A percentile compares a stretch with the other conserved stretches of the same genome.
These are phyloP conservation scores for Drosophila differens DNA, from an alignment of 2,888 invertebrate genomes.

Conservation along the genomic window DNA sequence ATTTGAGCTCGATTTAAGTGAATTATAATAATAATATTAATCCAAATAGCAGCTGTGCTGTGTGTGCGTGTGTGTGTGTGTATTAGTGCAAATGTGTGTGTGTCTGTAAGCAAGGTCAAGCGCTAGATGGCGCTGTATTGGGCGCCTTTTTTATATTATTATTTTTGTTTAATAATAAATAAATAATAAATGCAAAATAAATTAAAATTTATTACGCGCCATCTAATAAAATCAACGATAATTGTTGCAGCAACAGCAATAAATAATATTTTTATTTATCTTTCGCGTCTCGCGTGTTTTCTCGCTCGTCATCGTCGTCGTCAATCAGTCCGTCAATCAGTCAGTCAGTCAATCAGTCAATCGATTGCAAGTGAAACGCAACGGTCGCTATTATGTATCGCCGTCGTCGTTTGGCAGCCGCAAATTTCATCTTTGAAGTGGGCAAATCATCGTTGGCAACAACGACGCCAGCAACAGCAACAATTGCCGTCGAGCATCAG, in stretches of 20 bases:
- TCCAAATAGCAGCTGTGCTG: constrained; percentile 51
- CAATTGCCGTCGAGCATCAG: constrained; percentile 27
- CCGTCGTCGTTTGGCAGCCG: constrained; percentile 68
- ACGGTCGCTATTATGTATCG: constrained; percentile 72
- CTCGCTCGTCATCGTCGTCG: constrained; percentile 23
- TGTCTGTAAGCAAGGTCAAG: constrained; percentile 59
- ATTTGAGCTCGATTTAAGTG: constrained; percentile 40
- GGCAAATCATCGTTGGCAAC: constrained; percentile 48
- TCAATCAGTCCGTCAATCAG: constrained; percentile 10
- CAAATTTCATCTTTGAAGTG: constrained; percentile 73
- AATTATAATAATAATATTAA: constrained; percentile 26
- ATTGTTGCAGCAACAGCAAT: constrained; percentile 9
- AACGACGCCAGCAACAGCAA: constrained; percentile 38
- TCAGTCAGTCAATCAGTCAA: constrained; percentile 31
- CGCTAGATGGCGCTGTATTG: constrained; percentile 70
- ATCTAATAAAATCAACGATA: constrained; percentile 54
- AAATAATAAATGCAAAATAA: constrained; percentile 42
- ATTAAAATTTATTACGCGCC: constrained; percentile 68
- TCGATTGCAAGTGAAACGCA: constrained; percentile 56
- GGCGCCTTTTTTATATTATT: constrained; percentile 11
- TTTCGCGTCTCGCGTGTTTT: constrained; percentile 41
- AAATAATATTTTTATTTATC: constrained; percentile 10
- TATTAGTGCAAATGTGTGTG: constrained; percentile 17
- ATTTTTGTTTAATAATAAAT: constrained; percentile 43
- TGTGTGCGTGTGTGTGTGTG: constrained; percentile 2